Percentiles rank a stretch among this genome's conserved stretches.
Evolutionary conservation across 1,140 invertebrate species (phyloP).

Genomic region (Megalonaias nervosa): DNA sequence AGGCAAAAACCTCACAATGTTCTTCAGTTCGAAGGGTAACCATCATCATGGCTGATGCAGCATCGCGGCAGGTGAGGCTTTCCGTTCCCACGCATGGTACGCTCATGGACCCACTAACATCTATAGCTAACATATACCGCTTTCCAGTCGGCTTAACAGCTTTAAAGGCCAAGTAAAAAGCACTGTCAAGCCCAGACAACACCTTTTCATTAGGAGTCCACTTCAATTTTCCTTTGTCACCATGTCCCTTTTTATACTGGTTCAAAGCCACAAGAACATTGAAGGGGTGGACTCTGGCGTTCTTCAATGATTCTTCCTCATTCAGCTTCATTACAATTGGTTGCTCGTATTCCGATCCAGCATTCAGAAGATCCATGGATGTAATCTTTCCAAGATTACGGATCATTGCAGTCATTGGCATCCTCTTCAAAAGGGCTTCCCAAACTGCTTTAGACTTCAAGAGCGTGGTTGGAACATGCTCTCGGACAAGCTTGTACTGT

Average conservation of each 20-base stretch:
- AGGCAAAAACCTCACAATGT: constrained; percentile 55
- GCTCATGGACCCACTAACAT: constrained; percentile 73
- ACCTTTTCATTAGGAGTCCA: constrained; percentile 62
- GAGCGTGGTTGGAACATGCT: constrained; percentile 79
- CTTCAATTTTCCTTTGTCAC: constrained; percentile 71
- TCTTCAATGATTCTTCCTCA: constrained; percentile 68
- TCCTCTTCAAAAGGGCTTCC: constrained; percentile 76
- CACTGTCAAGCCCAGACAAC: constrained; percentile 61
- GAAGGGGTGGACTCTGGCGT: constrained; percentile 76
- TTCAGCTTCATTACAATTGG: constrained; percentile 40
- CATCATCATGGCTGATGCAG: constrained; percentile 55
- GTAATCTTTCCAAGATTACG: constrained; percentile 79
- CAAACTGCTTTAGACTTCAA: constrained; percentile 79
- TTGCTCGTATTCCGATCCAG: constrained; percentile 37
- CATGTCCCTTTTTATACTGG: constrained; percentile 75
- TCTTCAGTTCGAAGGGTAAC: constrained; percentile 49
- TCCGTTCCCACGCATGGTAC: constrained; percentile 45
- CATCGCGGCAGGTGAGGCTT: constrained; percentile 40
- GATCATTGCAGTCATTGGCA: constrained; percentile 76
- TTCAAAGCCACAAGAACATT: constrained; percentile 75
- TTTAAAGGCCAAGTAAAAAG: constrained; percentile 70
- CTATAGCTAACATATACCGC: constrained; percentile 76
- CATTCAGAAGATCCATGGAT: constrained; percentile 75
- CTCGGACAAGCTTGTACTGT: constrained; percentile 74
- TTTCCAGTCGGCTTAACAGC: constrained; percentile 74